phyloP scores from a whole-genome alignment of 2,797 vertebrate species.

The Ctenopoma multispine region DNA sequence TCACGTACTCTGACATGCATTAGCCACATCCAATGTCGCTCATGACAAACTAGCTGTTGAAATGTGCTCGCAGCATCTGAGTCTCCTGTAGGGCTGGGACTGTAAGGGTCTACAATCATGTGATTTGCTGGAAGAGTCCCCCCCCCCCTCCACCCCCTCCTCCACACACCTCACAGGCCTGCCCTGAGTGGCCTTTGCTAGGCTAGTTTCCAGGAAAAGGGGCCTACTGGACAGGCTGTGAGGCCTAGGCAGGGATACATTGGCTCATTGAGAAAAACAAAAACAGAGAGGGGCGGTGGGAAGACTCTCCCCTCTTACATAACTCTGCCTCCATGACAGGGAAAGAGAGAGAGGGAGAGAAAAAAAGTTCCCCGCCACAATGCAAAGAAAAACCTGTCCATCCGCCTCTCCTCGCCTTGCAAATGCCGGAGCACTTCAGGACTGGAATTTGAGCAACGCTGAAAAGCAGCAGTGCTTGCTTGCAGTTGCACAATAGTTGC shows the following conservation, averaged over 20 bases:
- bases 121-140: conserved; percentile 84
- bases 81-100: conserved; percentile 74
- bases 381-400: conserved; percentile 79
- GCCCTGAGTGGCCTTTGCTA: conserved; percentile 84
- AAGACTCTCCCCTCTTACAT: conserved; percentile 84
- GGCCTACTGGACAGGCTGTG: conserved; percentile 85
- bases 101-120: conserved; percentile 79
- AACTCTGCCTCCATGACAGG: conserved; percentile 78
- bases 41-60: conserved; percentile 63
- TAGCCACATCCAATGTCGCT: conserved; percentile 59
- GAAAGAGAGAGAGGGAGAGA: conserved; percentile 10
- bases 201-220: conserved; percentile 87
- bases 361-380: conserved; percentile 66
- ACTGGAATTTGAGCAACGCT: conserved; percentile 53
- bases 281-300: conserved; percentile 85
- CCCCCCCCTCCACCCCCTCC: conserved; percentile 22
- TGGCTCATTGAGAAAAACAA: conserved; percentile 91
- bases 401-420: conserved; percentile 49
- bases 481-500: conserved; percentile 60
- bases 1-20: conserved; percentile 55
- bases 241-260: conserved; percentile 85
- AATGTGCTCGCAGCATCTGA: conserved; percentile 74
- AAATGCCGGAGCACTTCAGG: conserved; percentile 37
- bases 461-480: conserved; percentile 52
- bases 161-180: conserved; percentile 64